Base-by-base conservation (phyloP, 2,113 vertebrate species). In the Electrona antarctica region DNA sequence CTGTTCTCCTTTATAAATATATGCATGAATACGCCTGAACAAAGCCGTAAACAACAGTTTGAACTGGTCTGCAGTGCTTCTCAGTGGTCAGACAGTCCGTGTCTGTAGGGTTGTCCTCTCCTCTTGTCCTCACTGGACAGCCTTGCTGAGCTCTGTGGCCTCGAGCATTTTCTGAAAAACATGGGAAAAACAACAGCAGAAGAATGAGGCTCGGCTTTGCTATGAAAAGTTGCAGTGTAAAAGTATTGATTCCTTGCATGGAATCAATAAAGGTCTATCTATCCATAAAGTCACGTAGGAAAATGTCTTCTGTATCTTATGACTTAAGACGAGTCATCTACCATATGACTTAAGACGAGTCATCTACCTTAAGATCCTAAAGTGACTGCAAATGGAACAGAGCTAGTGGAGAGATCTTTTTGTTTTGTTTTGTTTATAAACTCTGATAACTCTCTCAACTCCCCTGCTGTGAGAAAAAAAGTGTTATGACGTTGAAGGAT, bases 81-180 rank as follows among this genome's bases (percentile, higher is more conserved):
- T 8, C 48, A 8, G 8, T 8, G 41, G 29, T 14, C 13, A 1
- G 0, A 85, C 82, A 1, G 0, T 85, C 82, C 81, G 75, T 49
- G 60, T 63, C 41, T 76, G 64, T 4, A n/a, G 47, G 7, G 2
- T 13, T 10, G 64, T 33, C 29, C 59, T 65, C 69, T 60, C 72
- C 71, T 58, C 49, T 76, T 69, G 11, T 85, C 76, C 46, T 90
- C 82, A 90, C 58, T 82, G 73, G 52, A 12, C 3, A 6, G 2
- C 58, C 80, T 87, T 78, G 4, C 69, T 64, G 73, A 80, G 48
- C 82, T 83, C 85, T 50, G 76, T 56, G 58, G 77, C 74, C 60
- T 91, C 89, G 7, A 90, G 83, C 79, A 91, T 92, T 91, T 93
- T 93, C 92, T 93, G 87, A 71, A 91, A 89, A 70, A 85, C 64